Evolutionary conservation across 2,797 vertebrate species (phyloP).

Genomic region (Siniperca scherzeri): DNA sequence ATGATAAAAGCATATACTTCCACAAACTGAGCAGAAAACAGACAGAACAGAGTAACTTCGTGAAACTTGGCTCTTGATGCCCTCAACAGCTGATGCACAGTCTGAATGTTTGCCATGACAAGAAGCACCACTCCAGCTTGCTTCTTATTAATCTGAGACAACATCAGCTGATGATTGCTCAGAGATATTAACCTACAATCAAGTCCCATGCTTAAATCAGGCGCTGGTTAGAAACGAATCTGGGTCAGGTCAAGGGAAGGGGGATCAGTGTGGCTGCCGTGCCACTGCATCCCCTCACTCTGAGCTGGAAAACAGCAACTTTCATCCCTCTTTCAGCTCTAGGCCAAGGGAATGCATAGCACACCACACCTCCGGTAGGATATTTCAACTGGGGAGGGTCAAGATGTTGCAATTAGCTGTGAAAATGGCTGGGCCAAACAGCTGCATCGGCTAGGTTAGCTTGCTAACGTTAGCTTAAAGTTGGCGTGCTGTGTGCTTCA

Average conservation of each 20-base stretch:
- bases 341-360: neutral
- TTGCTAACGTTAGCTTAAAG: constrained; percentile 78
- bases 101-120: neutral
- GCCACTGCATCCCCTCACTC: constrained; percentile 54
- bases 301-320: constrained; percentile 28
- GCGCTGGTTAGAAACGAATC: constrained; percentile 64
- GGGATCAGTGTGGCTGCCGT: constrained; percentile 64
- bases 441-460: constrained; percentile 74
- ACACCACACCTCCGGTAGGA: neutral
- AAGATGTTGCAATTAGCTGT: neutral
- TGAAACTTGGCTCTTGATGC: constrained; percentile 43
- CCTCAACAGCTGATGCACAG: constrained; percentile 36
- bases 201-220: constrained; percentile 64
- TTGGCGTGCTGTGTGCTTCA: constrained; percentile 68
- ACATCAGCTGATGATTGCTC: constrained; percentile 42
- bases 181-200: constrained; percentile 63
- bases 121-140: neutral
- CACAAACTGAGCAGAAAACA: neutral
- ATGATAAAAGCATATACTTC: neutral
- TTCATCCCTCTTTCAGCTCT: neutral
- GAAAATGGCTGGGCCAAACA: constrained; percentile 55
- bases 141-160: constrained; percentile 25
- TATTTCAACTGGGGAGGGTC: neutral
- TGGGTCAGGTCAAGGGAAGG: constrained; percentile 80
- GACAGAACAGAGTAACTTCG: neutral